Conservation (phyloP, 2,888 invertebrate genomes). For the Megaustenia siamemsis region DNA sequence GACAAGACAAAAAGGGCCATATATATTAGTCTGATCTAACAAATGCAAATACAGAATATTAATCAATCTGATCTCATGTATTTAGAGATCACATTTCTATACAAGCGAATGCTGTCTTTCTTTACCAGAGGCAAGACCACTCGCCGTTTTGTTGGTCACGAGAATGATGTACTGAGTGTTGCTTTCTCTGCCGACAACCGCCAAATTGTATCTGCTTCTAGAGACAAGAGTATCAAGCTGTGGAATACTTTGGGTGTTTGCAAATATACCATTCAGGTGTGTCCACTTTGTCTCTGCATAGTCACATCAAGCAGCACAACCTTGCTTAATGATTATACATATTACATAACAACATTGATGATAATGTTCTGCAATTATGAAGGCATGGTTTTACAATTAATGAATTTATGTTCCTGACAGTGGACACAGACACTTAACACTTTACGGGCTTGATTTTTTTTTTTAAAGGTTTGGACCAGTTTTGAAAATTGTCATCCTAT, state of each 20-base stretch:
- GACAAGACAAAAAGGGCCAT: no score
- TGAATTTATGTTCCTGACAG: no score
- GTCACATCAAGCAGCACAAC: neutral
- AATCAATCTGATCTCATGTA: no score
- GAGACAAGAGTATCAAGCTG: slow-evolving; percentile 98
- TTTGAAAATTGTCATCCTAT: no score
- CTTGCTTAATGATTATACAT: neutral
- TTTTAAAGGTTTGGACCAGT: no score
- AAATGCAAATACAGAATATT: no score
- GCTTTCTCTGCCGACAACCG: slow-evolving; percentile 99
- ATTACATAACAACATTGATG: neutral
- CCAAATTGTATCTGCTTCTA: slow-evolving; percentile 99
- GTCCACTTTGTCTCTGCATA: neutral
- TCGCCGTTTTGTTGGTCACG: slow-evolving; percentile 98
- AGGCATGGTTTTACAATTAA: neutral
- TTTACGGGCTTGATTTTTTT: no score
- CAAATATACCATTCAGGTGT: slow-evolving; percentile 95
- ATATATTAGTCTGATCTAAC: no score
- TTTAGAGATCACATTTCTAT: no score
- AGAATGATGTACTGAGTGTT: slow-evolving; percentile 99
- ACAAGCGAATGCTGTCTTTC: neutral
- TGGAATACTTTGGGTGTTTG: slow-evolving; percentile 99
- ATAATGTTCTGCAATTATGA: slow-evolving; percentile 15
- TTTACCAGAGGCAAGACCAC: slow-evolving; percentile 89
- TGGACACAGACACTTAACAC: no score